These are phyloP conservation scores for Conus betulinus DNA, from an alignment of 1,140 invertebrate genomes.

Conservation along the genomic window DNA sequence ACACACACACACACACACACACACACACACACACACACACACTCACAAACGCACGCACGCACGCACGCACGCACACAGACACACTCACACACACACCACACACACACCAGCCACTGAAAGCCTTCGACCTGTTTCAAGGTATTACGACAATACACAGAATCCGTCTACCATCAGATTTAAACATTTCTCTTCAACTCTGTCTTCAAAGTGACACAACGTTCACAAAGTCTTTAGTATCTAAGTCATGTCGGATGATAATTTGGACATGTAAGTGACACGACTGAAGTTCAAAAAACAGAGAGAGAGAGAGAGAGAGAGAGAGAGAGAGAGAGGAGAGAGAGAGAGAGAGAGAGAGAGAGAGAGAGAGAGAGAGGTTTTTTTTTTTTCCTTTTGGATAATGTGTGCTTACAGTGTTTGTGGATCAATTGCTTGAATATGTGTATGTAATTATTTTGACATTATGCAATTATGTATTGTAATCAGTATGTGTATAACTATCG, in stretches of 20 bases:
- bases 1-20: not conserved
- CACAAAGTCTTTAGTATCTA: not conserved
- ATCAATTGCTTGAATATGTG: no score
- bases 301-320: no score
- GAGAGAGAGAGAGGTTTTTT: no score
- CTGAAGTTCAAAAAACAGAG: no score
- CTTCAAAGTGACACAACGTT: not conserved
- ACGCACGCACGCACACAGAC: conserved; percentile 10
- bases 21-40: not conserved
- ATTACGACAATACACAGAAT: not conserved
- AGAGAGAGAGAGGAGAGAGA: no score
- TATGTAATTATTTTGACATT: no score
- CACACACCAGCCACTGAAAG: not conserved
- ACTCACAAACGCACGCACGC: not conserved
- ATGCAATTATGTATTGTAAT: no score
- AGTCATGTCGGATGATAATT: not conserved
- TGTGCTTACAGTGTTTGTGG: no score
- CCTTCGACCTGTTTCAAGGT: not conserved
- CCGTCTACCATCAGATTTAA: not conserved
- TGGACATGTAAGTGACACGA: not conserved
- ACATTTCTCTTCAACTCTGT: no score
- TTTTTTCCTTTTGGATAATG: no score
- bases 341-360: no score
- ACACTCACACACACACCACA: conserved; percentile 8
- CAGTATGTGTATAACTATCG: no score